Evolutionary conservation across 2,113 vertebrate species (phyloP).

Genomic region (Lepisosteus oculatus): DNA sequence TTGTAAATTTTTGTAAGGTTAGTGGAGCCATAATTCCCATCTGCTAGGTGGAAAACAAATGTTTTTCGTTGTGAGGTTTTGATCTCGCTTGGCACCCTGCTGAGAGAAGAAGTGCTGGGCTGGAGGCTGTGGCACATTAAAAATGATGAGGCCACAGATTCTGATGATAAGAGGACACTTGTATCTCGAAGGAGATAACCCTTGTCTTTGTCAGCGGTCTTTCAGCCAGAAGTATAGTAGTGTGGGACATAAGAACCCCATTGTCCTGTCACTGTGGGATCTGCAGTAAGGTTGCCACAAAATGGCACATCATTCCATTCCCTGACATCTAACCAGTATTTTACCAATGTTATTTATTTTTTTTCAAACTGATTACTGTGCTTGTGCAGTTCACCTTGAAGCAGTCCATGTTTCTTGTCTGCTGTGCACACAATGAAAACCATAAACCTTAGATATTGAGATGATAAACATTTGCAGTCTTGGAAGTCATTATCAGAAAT

Average conservation of each 20-base stretch:
- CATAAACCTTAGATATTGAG: too few relatives aligned
- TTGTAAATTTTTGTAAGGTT: neutral
- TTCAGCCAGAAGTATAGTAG: conserved; percentile 34
- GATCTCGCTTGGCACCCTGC: conserved; percentile 40
- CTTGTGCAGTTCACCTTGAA: neutral
- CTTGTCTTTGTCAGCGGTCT: conserved; percentile 50
- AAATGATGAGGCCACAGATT: conserved; percentile 42
- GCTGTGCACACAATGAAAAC: too few relatives aligned
- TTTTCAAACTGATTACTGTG: neutral
- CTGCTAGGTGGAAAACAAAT: conserved; percentile 12
- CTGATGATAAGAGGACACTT: conserved; percentile 37
- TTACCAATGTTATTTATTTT: neutral
- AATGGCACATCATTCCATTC: neutral
- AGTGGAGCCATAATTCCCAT: neutral
- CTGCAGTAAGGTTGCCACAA: neutral
- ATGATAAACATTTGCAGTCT: too few relatives aligned
- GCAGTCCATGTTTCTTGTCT: neutral
- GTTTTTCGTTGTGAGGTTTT: conserved; percentile 39
- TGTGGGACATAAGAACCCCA: neutral
- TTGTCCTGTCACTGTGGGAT: neutral
- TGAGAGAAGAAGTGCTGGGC: conserved; percentile 20
- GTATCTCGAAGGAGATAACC: conserved; percentile 38
- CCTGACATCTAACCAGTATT: neutral
- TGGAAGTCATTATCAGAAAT: too few relatives aligned
- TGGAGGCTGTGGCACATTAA: conserved; percentile 35